These are phyloP conservation scores for Listronotus bonariensis DNA, from an alignment of 1,140 invertebrate species.

Conservation along the genomic window DNA sequence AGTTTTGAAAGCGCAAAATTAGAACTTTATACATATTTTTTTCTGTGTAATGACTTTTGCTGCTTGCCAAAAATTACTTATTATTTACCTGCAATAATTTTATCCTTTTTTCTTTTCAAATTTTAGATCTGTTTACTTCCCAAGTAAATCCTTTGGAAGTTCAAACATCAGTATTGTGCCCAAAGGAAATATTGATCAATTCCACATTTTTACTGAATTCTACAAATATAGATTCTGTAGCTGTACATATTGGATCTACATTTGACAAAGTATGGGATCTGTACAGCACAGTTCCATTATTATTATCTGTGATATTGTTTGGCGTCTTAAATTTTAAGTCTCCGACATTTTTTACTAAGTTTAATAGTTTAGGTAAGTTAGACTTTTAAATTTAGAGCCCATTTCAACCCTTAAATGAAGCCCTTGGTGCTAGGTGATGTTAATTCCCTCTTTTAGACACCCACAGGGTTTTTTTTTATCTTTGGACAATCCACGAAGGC, in stretches of 20 bases:
- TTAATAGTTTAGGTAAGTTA: constrained; percentile 86
- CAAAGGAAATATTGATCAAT: constrained; percentile 27
- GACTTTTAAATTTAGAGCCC: too few relatives aligned
- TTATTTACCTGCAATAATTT: too few relatives aligned
- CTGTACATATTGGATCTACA: constrained; percentile 44
- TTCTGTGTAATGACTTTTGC: too few relatives aligned
- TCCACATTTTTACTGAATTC: background rate
- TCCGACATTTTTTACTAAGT: constrained; percentile 90
- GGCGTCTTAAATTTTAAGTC: constrained; percentile 86
- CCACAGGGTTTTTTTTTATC: too few relatives aligned
- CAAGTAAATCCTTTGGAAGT: background rate
- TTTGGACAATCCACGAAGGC: too few relatives aligned
- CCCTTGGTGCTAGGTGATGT: too few relatives aligned
- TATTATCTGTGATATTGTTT: constrained; percentile 75
- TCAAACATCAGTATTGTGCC: constrained; percentile 36
- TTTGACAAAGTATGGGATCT: constrained; percentile 68
- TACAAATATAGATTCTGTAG: constrained; percentile 40
- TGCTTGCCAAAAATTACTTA: too few relatives aligned
- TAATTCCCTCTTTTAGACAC: too few relatives aligned
- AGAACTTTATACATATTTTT: too few relatives aligned
- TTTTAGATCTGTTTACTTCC: constrained; percentile 9
- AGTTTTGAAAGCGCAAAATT: too few relatives aligned
- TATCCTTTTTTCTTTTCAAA: too few relatives aligned
- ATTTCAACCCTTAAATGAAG: too few relatives aligned
- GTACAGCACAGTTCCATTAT: constrained; percentile 79